These are phyloP conservation scores for Tetanocera ferruginea DNA, from an alignment of 2,888 invertebrate genomes.

Conservation along the genomic window DNA sequence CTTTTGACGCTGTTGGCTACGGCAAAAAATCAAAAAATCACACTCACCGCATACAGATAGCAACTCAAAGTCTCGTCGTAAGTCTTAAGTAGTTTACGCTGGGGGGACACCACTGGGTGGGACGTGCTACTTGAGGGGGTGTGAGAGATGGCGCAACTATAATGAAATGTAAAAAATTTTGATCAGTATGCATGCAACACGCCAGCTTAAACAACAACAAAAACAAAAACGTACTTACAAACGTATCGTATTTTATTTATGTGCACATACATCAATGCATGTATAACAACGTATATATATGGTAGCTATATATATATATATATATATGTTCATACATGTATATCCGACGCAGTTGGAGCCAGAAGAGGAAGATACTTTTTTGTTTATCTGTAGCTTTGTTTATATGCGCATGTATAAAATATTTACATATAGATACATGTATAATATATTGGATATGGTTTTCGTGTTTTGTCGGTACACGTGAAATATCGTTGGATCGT, in stretches of 20 bases:
- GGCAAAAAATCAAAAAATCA: neutral
- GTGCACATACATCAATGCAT: neutral
- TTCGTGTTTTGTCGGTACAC: slow-evolving; percentile 25
- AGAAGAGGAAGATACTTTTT: slow-evolving; percentile 7
- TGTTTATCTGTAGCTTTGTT: neutral
- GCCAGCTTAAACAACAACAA: slow-evolving; percentile 39
- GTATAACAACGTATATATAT: neutral
- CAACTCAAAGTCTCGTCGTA: neutral
- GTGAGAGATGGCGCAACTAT: neutral
- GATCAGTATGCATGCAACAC: slow-evolving; percentile 40
- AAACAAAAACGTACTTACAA: slow-evolving; percentile 26
- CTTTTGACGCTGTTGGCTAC: neutral
- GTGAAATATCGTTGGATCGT: slow-evolving; percentile 20
- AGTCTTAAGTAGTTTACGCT: neutral
- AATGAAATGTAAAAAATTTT: slow-evolving; percentile 31
- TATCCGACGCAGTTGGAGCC: neutral
- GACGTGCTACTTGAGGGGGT: neutral
- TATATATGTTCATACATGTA: neutral
- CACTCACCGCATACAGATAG: neutral
- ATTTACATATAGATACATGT: neutral
- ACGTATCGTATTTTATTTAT: slow-evolving; percentile 29
- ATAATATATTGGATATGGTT: neutral
- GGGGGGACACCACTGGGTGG: neutral
- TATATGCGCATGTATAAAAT: neutral
- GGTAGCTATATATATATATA: neutral